Base-by-base conservation (phyloP, 2,113 vertebrate species). In the human region DNA sequence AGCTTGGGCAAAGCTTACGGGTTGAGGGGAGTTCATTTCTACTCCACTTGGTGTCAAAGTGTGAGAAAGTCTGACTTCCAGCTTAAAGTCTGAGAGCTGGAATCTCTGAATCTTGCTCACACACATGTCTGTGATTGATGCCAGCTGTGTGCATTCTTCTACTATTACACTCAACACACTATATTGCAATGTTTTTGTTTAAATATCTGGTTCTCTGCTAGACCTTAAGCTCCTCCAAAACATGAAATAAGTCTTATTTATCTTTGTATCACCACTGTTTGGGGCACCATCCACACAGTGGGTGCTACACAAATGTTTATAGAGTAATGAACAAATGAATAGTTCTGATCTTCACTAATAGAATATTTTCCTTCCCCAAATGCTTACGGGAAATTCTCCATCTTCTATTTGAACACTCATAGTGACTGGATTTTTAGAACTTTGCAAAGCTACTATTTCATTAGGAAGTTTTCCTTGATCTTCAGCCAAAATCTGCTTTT, bases 341-440 rank as follows among this genome's bases (percentile, higher is more conserved):
- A 92, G 92, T 75, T 66, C 68, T 80, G 78, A 89, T 80, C 30
- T 40, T 25, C 66, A 89, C 12, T 35, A 83, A 79, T 5, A 75
- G n/a, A 64, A 90, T 76, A 76, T 85, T 93, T 96, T 85, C 64
- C 20, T 94, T 70, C 30, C 73, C 30, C 40, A 72, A 85, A 79
- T 6, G 17, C 3, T 73, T 43, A 82, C 12, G 72, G 32, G 17
- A 89, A 94, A 84, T 5, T 14, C 76, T 30, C n/a, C 72, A 38
- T 16, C 30, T 57, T 59, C 50, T 61, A 30, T 75, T 80, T 83
- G 43, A 90, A 76, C 25, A 82, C 13, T 89, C 2, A 10, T 35
- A n/a, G n/a, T 14, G n/a, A 83, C 12, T 86, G 55, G 22, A 57
- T 61, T 76, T 84, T 96, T 93, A 8, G 66, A 82, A 90, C 17